Conservation (phyloP, 2,113 vertebrate species). For the Pontoporia blainvillei region DNA sequence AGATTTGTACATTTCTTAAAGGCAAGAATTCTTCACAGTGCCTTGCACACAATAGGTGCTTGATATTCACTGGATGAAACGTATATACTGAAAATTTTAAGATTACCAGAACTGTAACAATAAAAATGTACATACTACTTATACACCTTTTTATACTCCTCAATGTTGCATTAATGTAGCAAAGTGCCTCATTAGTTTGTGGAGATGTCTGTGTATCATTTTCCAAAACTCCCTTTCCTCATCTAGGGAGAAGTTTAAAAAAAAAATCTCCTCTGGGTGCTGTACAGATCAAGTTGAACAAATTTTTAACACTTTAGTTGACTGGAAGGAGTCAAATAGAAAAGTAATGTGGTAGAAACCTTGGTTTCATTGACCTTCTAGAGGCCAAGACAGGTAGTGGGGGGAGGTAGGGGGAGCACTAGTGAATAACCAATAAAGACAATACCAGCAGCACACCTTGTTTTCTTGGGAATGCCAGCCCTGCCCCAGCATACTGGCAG, state of each 20-base stretch:
- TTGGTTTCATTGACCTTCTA: background rate
- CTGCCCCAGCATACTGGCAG: background rate
- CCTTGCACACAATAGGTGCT: background rate
- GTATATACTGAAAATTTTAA: background rate
- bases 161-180: background rate
- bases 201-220: background rate
- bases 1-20: slow-evolving; percentile 12
- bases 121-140: slow-evolving; percentile 23
- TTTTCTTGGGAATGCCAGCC: background rate
- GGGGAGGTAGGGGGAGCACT: background rate
- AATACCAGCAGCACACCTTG: background rate
- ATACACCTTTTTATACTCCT: background rate
- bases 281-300: background rate
- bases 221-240: background rate
- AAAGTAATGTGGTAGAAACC: background rate
- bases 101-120: background rate
- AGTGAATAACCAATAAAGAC: background rate
- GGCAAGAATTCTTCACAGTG: slow-evolving; percentile 7
- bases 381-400: background rate
- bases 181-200: background rate
- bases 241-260: background rate
- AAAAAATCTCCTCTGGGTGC: background rate
- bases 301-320: background rate
- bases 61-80: background rate
- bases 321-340: background rate